These are phyloP conservation scores for Lordiphosa fenestrarum DNA, from an alignment of 2,888 invertebrate genomes.

Conservation along the genomic window DNA sequence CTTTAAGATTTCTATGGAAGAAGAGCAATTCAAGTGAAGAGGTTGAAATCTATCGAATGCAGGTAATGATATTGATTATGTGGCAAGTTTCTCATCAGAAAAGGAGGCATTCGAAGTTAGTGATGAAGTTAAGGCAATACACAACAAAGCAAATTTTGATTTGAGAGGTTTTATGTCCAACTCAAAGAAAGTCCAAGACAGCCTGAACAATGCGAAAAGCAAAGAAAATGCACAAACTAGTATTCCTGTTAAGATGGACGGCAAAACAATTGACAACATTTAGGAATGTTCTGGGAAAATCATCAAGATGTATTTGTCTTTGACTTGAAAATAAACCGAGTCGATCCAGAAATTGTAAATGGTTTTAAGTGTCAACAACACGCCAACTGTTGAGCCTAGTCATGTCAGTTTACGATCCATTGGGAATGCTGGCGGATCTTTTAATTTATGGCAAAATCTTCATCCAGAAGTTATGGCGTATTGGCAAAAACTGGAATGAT, in stretches of 20 bases:
- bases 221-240: no score
- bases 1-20: no score
- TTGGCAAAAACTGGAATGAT: neutral
- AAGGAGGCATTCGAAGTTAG: no score
- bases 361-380: neutral
- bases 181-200: no score
- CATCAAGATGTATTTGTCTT: constrained; percentile 13
- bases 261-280: no score
- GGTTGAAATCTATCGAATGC: no score
- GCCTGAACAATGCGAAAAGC: no score
- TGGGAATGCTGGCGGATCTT: neutral
- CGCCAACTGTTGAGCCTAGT: neutral
- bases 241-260: no score
- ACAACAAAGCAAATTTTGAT: constrained; percentile 9
- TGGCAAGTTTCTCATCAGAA: no score
- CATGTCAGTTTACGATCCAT: constrained; percentile 1
- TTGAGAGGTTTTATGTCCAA: constrained; percentile 11
- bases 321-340: neutral
- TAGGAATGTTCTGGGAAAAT: no score
- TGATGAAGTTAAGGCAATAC: neutral
- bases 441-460: neutral
- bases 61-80: no score
- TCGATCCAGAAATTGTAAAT: neutral
- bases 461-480: neutral
- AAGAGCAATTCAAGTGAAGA: no score